Evolutionary conservation across 2,113 vertebrate species (phyloP).

Genomic region (Chlorodrepanis virens): DNA sequence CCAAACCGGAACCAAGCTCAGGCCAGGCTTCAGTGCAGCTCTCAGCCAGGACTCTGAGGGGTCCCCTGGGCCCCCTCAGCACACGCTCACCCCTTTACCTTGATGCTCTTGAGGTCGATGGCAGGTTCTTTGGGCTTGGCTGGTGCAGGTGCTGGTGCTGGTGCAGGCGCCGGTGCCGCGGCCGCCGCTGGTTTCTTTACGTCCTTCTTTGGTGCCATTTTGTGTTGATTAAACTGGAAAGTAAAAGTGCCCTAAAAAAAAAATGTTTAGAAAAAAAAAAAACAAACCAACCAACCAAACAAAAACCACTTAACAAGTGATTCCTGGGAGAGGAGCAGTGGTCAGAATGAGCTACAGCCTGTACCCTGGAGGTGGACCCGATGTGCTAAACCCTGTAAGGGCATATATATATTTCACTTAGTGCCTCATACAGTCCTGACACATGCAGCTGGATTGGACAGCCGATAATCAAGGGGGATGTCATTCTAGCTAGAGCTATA

Average conservation of each 20-base stretch:
- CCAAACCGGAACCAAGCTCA: background rate
- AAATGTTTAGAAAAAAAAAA: background rate
- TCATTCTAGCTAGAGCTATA: slow-evolving; percentile 80
- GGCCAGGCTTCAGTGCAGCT: background rate
- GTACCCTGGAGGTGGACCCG: slow-evolving; percentile 74
- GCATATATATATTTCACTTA: slow-evolving; percentile 86
- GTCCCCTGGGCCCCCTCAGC: slow-evolving; percentile 4
- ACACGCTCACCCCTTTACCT: slow-evolving; percentile 69
- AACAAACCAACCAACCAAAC: background rate
- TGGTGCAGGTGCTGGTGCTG: slow-evolving; percentile 60
- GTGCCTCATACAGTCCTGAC: slow-evolving; percentile 75
- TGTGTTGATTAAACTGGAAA: slow-evolving; percentile 46
- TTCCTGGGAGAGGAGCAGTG: slow-evolving; percentile 64
- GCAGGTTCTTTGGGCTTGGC: slow-evolving; percentile 75
- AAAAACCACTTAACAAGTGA: slow-evolving; percentile 46
- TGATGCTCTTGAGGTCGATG: slow-evolving; percentile 80
- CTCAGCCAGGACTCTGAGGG: background rate
- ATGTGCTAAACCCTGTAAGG: slow-evolving; percentile 70
- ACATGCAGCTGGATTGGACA: slow-evolving; percentile 84
- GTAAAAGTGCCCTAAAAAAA: slow-evolving; percentile 32
- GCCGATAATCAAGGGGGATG: slow-evolving; percentile 78
- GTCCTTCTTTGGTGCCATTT: slow-evolving; percentile 86
- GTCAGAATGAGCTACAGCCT: slow-evolving; percentile 72
- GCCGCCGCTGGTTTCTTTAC: slow-evolving; percentile 78
- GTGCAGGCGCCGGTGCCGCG: slow-evolving; percentile 49